A percentile compares a stretch with the other conserved stretches of the same genome.
Evolutionary conservation across 2,888 invertebrate genomes (phyloP).

Genomic region (Marronus borbonicus): DNA sequence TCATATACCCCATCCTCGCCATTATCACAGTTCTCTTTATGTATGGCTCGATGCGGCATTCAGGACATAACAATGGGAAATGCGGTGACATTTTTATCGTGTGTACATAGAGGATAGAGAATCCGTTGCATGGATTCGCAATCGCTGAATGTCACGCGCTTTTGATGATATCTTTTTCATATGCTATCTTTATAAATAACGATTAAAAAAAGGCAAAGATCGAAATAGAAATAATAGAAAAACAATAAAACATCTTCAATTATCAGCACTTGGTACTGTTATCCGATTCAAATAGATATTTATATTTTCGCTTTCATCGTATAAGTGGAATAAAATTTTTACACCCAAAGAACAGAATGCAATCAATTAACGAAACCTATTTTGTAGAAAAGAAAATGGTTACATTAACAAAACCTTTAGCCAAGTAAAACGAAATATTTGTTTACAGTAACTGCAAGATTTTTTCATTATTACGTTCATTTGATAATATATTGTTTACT

Average conservation of each 20-base stretch:
- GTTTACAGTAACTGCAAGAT: too few species aligned
- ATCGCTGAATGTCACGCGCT: slow-evolving; percentile 61
- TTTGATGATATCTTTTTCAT: slow-evolving; percentile 56
- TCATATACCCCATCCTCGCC: slow-evolving; percentile 60
- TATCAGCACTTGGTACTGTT: slow-evolving; percentile 7
- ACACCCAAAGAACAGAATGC: too few species aligned
- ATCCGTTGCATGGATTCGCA: slow-evolving; percentile 61
- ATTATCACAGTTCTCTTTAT: slow-evolving; percentile 66
- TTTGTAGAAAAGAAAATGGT: too few species aligned
- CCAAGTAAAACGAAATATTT: too few species aligned
- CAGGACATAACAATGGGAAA: slow-evolving; percentile 67
- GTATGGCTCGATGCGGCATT: slow-evolving; percentile 67
- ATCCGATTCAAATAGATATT: slow-evolving; percentile 12
- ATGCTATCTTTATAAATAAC: slow-evolving; percentile 53
- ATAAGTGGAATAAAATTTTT: background rate
- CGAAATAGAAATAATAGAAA: slow-evolving; percentile 7
- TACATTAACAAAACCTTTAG: too few species aligned
- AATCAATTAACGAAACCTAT: too few species aligned
- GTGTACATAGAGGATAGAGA: slow-evolving; percentile 66
- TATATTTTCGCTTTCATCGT: slow-evolving; percentile 21
- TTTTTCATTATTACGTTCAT: too few species aligned
- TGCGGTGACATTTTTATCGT: slow-evolving; percentile 68
- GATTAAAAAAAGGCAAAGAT: slow-evolving; percentile 49
- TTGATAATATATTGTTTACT: too few species aligned
- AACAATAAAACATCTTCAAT: slow-evolving; percentile 21